Percentiles rank a stretch among this genome's conserved stretches.
Conservation (phyloP, 2,797 vertebrate genomes). For the Octomys mimax region DNA sequence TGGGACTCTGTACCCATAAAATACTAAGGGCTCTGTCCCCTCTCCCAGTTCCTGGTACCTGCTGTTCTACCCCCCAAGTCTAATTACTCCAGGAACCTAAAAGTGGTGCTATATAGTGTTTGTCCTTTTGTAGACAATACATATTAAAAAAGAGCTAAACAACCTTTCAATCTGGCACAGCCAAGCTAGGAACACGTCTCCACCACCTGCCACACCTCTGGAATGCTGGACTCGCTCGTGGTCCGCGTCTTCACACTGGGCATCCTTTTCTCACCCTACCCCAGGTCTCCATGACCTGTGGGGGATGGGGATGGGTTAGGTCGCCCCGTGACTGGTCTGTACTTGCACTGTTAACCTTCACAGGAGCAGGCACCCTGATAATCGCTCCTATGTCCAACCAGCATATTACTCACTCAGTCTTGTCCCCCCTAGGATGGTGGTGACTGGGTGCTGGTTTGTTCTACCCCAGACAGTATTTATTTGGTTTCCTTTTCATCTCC, state of each 20-base stretch:
- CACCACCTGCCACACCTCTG: neutral
- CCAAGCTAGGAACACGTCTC: neutral
- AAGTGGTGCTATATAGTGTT: neutral
- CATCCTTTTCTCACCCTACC: neutral
- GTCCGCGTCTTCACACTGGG: neutral
- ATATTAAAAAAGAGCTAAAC: neutral
- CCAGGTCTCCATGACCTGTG: neutral
- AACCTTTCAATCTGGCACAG: neutral
- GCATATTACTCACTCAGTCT: neutral
- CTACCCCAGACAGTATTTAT: constrained; percentile 15
- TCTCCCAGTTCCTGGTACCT: neutral
- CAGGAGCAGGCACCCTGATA: neutral
- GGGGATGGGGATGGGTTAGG: neutral
- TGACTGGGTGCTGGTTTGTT: constrained; percentile 12
- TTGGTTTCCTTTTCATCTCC: constrained; percentile 51
- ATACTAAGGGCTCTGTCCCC: neutral
- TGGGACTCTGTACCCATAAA: neutral
- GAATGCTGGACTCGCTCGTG: neutral
- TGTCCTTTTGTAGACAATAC: neutral
- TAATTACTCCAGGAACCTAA: neutral
- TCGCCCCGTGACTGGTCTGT: neutral
- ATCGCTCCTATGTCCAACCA: constrained; percentile 2
- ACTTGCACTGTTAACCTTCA: neutral
- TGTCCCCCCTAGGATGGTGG: neutral
- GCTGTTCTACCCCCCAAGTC: neutral